Evolutionary conservation across 1,140 invertebrate species (phyloP).

Genomic region (Eriocheir sinensis): DNA sequence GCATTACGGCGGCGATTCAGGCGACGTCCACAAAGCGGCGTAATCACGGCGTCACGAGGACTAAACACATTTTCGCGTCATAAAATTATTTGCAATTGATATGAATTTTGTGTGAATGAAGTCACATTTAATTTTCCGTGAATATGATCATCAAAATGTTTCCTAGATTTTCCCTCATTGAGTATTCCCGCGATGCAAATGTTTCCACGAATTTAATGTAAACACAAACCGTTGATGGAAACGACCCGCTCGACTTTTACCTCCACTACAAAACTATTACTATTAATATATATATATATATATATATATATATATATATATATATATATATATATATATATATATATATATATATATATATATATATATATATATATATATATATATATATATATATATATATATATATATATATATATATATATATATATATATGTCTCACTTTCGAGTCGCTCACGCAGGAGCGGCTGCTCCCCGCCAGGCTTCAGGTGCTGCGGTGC

Average conservation of each 20-base stretch:
- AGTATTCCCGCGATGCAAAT: too few relatives aligned
- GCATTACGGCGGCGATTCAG: too few relatives aligned
- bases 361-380: neutral
- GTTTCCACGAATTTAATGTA: too few relatives aligned
- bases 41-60: too few relatives aligned
- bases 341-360: neutral
- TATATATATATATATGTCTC: neutral
- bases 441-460: neutral
- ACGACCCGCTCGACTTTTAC: neutral
- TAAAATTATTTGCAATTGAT: too few relatives aligned
- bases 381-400: neutral
- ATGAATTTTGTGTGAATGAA: neutral
- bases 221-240: too few relatives aligned
- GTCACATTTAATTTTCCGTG: neutral
- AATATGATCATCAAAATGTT: neutral
- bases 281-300: neutral
- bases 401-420: neutral
- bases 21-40: too few relatives aligned
- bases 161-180: neutral
- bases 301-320: slow-evolving; percentile 28
- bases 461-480: neutral
- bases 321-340: neutral
- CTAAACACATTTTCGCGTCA: too few relatives aligned
- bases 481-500: neutral
- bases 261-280: neutral